Evolutionary conservation across 2,113 vertebrate genomes (phyloP), one percentile per base, ranked within the genome.

Genomic region (Nycticorax nycticorax): DNA sequence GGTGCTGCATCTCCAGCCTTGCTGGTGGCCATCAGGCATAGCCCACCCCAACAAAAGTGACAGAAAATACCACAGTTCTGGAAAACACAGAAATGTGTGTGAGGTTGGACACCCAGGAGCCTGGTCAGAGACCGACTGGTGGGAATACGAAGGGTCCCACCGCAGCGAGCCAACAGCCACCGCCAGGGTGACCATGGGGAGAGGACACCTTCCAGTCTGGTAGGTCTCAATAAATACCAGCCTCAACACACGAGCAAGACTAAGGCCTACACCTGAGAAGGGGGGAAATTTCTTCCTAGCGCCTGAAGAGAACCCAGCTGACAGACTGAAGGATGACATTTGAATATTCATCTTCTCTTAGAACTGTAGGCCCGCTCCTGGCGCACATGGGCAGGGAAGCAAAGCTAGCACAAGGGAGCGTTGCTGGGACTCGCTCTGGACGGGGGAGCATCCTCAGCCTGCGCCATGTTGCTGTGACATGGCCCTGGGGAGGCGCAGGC

Each of bases 91-190:
- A 18, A 59, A 9, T 1, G 9, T 1, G 9, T 26, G 27, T 3
- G 43, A 71, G 59, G 14, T 1, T 9, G 55, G n/a, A 14, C 26
- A 26, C 5, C 22, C 14, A n/a, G 9, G 63, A 33, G 35, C 3
- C 24, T 12, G 48, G 6, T 39, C 47, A 7, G 59, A 39, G 60
- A 17, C 15, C 0, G 0, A 10, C 18, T 3, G 37, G 27, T 18
- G 77, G 76, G 32, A 57, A 33, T 8, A 2, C 4, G 33, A 39
- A 15, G 60, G 19, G 11, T n/a, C 3, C 23, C 23, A 10, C 3
- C 72, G 47, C 57, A 28, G 56, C 23, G 26, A 20, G 18, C 30
- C 19, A 8, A 18, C 8, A 47, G 43, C 20, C 28, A 15, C 41
- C 41, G 14, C 41, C 41, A 43, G 41, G 17, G 21, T 12, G 33